Evolutionary conservation across 2,888 invertebrate genomes (phyloP).

Genomic region (Steromphala cineraria): DNA sequence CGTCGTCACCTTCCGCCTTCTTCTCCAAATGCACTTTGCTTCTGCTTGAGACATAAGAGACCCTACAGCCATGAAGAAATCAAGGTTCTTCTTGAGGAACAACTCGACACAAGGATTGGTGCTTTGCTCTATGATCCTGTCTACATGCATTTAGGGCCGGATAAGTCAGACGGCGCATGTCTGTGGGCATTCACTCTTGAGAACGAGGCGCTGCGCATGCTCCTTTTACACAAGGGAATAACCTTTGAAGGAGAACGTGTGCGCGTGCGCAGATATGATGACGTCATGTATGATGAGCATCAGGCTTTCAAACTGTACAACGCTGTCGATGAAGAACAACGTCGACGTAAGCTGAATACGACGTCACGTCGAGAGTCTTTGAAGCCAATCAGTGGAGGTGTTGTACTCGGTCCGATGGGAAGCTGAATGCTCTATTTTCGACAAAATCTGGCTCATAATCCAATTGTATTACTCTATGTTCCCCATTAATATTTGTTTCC

Average conservation of each 20-base stretch:
- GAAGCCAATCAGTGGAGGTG: neutral
- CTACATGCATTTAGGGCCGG: conserved; percentile 34
- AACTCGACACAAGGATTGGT: conserved; percentile 32
- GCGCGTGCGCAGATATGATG: conserved; percentile 44
- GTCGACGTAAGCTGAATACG: neutral
- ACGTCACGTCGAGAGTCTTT: neutral
- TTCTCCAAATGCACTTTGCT: neutral
- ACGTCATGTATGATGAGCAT: conserved; percentile 51
- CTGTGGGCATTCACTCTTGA: conserved; percentile 48
- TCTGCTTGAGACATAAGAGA: neutral
- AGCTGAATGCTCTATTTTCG: too few species aligned
- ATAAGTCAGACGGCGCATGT: neutral
- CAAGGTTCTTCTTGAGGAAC: conserved; percentile 42
- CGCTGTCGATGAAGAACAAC: conserved; percentile 37
- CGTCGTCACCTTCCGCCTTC: conserved; percentile 18
- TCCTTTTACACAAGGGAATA: conserved; percentile 39
- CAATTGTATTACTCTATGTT: too few species aligned
- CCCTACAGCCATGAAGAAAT: conserved; percentile 39
- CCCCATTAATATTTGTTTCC: too few species aligned
- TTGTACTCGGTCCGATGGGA: too few species aligned
- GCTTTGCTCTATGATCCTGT: conserved; percentile 51
- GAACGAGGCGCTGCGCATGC: conserved; percentile 35
- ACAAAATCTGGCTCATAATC: too few species aligned
- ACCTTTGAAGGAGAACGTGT: conserved; percentile 38
- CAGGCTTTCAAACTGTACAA: conserved; percentile 47